phyloP scores from a whole-genome alignment of 2,888 invertebrate species.

The Oligia fasciuncula region DNA sequence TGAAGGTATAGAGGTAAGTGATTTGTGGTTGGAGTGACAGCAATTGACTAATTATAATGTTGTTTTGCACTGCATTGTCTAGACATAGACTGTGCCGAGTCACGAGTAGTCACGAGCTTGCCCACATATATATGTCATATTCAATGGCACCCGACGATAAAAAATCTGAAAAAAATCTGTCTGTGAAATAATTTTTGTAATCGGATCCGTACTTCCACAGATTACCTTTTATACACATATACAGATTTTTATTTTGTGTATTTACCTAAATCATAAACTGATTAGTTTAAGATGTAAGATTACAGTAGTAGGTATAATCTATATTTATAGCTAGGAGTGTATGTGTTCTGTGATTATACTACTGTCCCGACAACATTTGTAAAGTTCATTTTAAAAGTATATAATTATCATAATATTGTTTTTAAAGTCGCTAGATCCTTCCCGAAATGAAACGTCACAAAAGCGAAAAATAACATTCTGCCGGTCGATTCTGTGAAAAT shows the following conservation, averaged over 20 bases:
- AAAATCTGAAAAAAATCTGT: no score
- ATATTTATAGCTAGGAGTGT: no score
- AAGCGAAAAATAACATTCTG: not conserved
- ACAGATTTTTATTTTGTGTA: not conserved
- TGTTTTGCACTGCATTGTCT: not conserved
- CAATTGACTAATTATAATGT: not conserved
- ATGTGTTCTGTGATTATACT: not conserved
- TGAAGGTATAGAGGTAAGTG: conserved; percentile 9
- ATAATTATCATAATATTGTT: not conserved
- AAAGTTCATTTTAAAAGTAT: not conserved
- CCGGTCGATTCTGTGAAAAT: no score
- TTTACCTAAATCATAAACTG: no score
- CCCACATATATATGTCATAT: not conserved
- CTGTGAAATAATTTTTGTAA: not conserved
- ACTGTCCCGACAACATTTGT: not conserved
- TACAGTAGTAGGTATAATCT: no score
- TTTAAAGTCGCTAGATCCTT: not conserved
- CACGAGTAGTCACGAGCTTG: not conserved
- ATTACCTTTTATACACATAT: not conserved
- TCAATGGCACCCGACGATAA: not conserved
- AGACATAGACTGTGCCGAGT: no score
- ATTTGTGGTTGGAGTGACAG: not conserved
- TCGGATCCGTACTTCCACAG: no score
- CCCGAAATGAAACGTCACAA: not conserved
- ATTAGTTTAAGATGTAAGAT: not conserved